Base-by-base conservation (phyloP, 2,113 vertebrate species). In the Antechinus stuartii region DNA sequence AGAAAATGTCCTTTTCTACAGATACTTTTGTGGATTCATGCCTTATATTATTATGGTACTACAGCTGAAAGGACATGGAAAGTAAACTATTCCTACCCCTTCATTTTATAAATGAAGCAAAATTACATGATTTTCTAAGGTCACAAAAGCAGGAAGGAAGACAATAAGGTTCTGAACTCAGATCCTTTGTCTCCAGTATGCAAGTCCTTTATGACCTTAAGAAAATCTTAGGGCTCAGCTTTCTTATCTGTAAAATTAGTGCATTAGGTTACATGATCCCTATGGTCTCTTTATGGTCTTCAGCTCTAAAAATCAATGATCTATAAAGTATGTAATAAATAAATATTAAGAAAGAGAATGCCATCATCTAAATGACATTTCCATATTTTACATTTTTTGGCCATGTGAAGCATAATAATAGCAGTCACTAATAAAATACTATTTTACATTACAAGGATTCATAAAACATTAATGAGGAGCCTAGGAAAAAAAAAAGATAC, bases 391-490 rank as follows among this genome's bases (percentile, higher is more conserved):
- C 2, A 42, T 96, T 55, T 94, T 84, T 96, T 35, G n/a, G 92
- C 7, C 68, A 90, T 93, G 23, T 92, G 24, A 19, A 93, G 5
- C 93, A 14, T 90, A 89, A 94, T 93, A 42, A 68, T 91, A 95
- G 94, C 50, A 47, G 95, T 95, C 94, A 57, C 26, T 84, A 95
- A 92, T 90, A 92, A 27, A 90, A 12, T 91, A 76, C 95, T 90
- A 93, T 93, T 97, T 97, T 49, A 96, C 90, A 50, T 24, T 76
- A 91, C 52, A 76, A 27, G 46, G 11, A 91, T 35, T 49, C n/a
- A 92, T 93, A 95, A 96, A 95, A 93, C 26, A 97, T 96, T 96
- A 94, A 96, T 56, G 35, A 95, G 54, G 26, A 49, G 26, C 61
- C 91, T 96, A 95, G 93, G 19, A 42, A 92, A 97, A 49, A 97